phyloP scores from a whole-genome alignment of 1,140 invertebrate species.

The Penaeus vannamei region DNA sequence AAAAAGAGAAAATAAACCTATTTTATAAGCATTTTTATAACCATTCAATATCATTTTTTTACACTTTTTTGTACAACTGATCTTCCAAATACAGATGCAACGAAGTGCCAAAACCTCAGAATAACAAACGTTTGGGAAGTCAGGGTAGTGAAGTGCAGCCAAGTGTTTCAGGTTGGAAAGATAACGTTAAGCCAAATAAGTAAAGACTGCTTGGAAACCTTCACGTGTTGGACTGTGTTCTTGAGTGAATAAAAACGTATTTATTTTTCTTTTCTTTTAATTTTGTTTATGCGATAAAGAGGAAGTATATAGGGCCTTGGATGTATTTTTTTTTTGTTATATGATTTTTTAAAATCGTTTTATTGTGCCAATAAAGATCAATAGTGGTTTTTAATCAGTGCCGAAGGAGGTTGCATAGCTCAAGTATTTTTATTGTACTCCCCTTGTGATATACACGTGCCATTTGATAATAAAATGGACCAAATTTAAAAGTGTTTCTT shows the following conservation, averaged over 20 bases:
- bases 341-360: no score
- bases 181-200: constrained; percentile 51
- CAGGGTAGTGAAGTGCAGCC: neutral
- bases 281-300: neutral
- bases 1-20: no score
- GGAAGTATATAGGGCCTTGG: neutral
- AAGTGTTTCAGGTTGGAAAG: constrained; percentile 23
- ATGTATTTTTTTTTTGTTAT: no score
- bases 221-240: neutral
- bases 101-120: neutral
- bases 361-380: no score
- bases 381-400: neutral
- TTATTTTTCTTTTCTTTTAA: constrained; percentile 6
- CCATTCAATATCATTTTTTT: no score
- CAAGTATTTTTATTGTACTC: constrained; percentile 54
- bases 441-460: constrained; percentile 58
- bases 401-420: constrained; percentile 55
- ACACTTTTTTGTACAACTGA: no score
- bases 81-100: no score
- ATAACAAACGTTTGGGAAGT: constrained; percentile 10
- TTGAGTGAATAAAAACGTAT: constrained; percentile 8
- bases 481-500: constrained; percentile 5
- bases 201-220: neutral
- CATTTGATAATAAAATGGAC: constrained; percentile 59
- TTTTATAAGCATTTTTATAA: no score